phyloP scores from a whole-genome alignment of 2,797 vertebrate species.

The Rhyacichthys aspro region DNA sequence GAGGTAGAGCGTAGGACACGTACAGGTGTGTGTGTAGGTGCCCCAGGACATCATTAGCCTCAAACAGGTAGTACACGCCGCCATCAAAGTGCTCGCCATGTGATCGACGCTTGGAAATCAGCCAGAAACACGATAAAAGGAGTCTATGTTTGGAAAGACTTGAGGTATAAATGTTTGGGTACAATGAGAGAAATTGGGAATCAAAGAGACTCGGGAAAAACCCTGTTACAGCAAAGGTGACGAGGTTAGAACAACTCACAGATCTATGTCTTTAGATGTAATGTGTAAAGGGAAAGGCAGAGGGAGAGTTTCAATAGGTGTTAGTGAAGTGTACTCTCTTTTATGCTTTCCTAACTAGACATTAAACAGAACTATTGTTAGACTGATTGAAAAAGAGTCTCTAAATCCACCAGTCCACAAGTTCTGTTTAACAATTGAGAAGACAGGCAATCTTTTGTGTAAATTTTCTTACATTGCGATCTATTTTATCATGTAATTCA shows the following conservation, averaged over 20 bases:
- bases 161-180: slow-evolving; percentile 10
- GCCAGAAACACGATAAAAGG: neutral
- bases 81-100: slow-evolving; percentile 7
- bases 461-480: no score
- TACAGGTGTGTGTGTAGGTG: slow-evolving; percentile 38
- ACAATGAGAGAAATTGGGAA: neutral
- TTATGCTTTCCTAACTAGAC: no score
- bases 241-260: slow-evolving; percentile 20
- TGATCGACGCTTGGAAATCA: slow-evolving; percentile 4
- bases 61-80: neutral
- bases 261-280: slow-evolving; percentile 61
- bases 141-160: slow-evolving; percentile 2
- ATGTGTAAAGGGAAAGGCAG: slow-evolving; percentile 56
- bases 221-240: slow-evolving; percentile 15
- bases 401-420: no score
- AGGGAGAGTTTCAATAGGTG: neutral
- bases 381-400: no score
- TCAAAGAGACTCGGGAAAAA: neutral
- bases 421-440: no score
- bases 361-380: no score
- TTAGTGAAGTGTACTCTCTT: no score
- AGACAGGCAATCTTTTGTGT: no score
- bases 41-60: slow-evolving; percentile 22
- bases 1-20: slow-evolving; percentile 36
- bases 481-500: no score